Evolutionary conservation across 2,888 invertebrate species (phyloP).

Genomic region (Brenthis ino): DNA sequence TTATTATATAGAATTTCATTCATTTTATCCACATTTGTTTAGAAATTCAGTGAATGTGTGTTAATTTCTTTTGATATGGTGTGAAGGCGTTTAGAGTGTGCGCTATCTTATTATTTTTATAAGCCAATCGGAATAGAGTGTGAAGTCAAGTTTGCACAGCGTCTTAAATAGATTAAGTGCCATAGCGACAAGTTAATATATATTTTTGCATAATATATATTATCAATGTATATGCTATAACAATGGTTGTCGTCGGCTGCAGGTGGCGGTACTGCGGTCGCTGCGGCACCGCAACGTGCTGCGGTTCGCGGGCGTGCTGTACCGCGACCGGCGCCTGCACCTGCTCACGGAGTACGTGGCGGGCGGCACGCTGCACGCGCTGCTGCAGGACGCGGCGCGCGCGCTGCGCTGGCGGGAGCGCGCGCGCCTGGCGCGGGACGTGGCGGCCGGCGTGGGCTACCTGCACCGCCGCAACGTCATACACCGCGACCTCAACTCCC

Average conservation of each 20-base stretch:
- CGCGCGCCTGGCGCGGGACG: conserved; percentile 93
- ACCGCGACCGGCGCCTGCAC: conserved; percentile 95
- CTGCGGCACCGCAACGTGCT: conserved; percentile 95
- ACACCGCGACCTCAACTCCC: conserved; percentile 96
- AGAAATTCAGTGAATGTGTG: no score
- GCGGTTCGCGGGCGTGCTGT: conserved; percentile 95
- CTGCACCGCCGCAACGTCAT: conserved; percentile 97
- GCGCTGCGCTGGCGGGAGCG: conserved; percentile 90
- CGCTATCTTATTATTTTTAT: neutral
- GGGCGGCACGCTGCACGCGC: conserved; percentile 93
- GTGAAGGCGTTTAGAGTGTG: no score
- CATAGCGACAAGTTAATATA: no score
- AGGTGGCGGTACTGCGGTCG: conserved; percentile 93
- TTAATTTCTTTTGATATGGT: no score
- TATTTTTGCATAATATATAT: neutral
- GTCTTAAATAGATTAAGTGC: no score
- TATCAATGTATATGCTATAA: neutral
- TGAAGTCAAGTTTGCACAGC: neutral
- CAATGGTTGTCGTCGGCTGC: conserved; percentile 47
- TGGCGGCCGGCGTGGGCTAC: conserved; percentile 96
- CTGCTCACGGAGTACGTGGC: conserved; percentile 96
- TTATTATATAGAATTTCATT: no score
- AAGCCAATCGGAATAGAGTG: neutral
- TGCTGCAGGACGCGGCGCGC: conserved; percentile 85
- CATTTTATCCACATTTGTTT: no score